Percentiles rank a stretch among this genome's conserved stretches.
phyloP scores from a whole-genome alignment of 2,113 vertebrate species.

The Calidris pygmaea region DNA sequence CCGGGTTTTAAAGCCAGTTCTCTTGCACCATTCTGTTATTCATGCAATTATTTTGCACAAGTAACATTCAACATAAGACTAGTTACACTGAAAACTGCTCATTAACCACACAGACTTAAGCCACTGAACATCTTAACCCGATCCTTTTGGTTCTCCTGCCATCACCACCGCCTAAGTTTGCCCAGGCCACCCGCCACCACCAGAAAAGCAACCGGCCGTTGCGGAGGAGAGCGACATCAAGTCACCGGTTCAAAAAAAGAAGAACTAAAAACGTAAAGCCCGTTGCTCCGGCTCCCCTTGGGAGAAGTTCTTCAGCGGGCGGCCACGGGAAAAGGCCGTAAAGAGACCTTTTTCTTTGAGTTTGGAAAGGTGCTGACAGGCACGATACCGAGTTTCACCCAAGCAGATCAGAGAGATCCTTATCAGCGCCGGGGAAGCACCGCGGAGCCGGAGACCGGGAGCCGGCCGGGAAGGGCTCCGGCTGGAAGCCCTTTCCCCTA shows the following conservation, averaged over 20 bases:
- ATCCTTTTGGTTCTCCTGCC: neutral
- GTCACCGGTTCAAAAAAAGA: neutral
- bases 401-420: neutral
- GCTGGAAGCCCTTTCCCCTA: conserved; percentile 38
- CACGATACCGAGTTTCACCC: neutral
- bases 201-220: rapidly evolving
- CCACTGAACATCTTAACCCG: rapidly evolving
- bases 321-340: neutral
- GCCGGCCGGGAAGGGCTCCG: neutral
- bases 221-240: neutral
- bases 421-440: neutral
- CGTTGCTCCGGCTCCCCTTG: neutral
- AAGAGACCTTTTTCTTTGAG: neutral
- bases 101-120: rapidly evolving
- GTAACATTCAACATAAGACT: neutral
- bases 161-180: rapidly evolving
- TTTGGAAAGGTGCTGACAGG: rapidly evolving
- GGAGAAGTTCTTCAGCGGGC: neutral
- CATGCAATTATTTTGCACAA: neutral
- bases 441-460: neutral
- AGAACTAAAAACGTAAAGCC: neutral
- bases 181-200: neutral
- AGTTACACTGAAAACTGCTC: neutral
- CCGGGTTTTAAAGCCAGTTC: neutral
- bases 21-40: neutral